Evolutionary conservation across 2,797 vertebrate species (phyloP), one percentile per base, ranked within the genome.

Genomic region (Sylvilagus floridanus): DNA sequence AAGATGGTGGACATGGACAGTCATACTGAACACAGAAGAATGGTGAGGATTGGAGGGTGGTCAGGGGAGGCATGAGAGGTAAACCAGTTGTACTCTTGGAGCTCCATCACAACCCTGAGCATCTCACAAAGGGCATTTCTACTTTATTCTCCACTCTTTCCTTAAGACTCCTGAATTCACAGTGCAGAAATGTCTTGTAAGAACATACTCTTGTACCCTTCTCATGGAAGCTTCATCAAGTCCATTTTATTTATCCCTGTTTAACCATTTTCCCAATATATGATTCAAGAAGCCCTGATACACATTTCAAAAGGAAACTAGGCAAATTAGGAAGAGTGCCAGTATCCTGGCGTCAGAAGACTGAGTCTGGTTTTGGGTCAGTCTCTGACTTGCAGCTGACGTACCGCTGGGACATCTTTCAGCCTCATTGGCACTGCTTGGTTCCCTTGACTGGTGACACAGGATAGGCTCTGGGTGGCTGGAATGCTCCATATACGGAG

Each of bases 21-120:
- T 76, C 30, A 0, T 62, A 2, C 13, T 91, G 57, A 71, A 60
- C 19, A 35, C 10, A n/a, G 50, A 68, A 26, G 62, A 35, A 54
- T 26, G 5, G 19, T 24, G 37, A 37, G 16, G 2, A 0, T 50
- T 10, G 0, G 66, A 28, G 13, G n/a, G 50, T 52, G n/a, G 7
- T 12, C 0, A 28, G 16, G 9, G 26, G 12, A 35, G 28, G n/a
- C 7, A 16, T 19, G 14, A 26, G 4, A 52, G 54, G 21, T 22
- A 19, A 72, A 47, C 17, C 54, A 24, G 7, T 24, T 62, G 60
- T 71, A 69, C 68, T 62, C 21, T 16, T 3, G 22, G 21, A 75
- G 65, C n/a, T 63, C 63, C 22, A 21, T 52, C 4, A 0, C 21
- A 35, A 22, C 63, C 50, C 10, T 2, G 0, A 14, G 14, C 52